Evolutionary conservation across 2,888 invertebrate genomes (phyloP).

Genomic region (Caprella mutica): DNA sequence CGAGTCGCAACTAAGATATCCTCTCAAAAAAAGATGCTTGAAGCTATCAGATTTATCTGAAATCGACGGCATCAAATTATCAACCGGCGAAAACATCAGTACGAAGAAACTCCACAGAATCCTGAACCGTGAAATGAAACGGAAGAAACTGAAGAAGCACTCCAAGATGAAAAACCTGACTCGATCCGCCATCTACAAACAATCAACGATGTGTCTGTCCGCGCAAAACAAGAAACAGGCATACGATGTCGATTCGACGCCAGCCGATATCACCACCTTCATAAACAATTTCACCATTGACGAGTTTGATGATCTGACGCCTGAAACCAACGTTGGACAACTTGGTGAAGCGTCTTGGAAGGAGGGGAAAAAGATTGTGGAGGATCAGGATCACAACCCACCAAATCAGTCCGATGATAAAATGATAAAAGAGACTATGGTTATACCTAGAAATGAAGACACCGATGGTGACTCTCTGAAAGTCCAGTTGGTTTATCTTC

Average conservation of each 20-base stretch:
- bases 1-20: too few relatives aligned
- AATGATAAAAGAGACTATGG: too few relatives aligned
- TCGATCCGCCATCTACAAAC: not conserved
- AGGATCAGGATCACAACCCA: slow-evolving; percentile 3
- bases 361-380: not conserved
- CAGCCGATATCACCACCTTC: too few relatives aligned
- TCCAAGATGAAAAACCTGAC: not conserved
- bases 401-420: not conserved
- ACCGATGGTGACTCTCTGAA: slow-evolving; percentile 17
- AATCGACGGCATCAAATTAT: too few relatives aligned
- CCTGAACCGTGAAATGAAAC: not conserved
- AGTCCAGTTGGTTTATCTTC: slow-evolving; percentile 32
- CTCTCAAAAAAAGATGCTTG: too few relatives aligned
- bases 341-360: not conserved
- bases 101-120: not conserved
- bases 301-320: not conserved
- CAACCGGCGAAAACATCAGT: too few relatives aligned
- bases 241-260: too few relatives aligned
- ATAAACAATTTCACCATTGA: not conserved
- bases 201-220: not conserved
- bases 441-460: not conserved
- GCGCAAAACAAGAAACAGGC: not conserved
- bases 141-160: not conserved
- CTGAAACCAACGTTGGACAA: not conserved
- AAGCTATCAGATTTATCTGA: too few relatives aligned